Conservation (phyloP, 2,113 vertebrate species). For the Sebastes fasciatus region DNA sequence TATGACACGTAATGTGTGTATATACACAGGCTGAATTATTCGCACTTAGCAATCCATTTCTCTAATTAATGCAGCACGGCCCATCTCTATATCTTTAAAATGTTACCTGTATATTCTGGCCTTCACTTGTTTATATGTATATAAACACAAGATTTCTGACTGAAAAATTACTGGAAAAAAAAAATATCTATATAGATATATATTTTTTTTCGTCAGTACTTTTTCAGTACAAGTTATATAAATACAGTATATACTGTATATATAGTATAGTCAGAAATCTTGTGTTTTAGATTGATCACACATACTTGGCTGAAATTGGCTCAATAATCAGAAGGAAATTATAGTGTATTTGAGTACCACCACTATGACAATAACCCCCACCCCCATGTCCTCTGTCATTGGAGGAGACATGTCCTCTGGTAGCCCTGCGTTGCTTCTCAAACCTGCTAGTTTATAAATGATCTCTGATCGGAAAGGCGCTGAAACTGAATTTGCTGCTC, state of each 20-base stretch:
- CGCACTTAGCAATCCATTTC: not conserved
- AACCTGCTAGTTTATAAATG: not conserved
- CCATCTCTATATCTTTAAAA: constrained; percentile 18
- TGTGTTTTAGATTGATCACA: not conserved
- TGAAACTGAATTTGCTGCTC: constrained; percentile 24
- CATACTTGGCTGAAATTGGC: not conserved
- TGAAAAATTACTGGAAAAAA: too few relatives aligned
- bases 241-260: too few relatives aligned
- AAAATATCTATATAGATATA: too few relatives aligned
- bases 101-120: not conserved
- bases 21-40: not conserved
- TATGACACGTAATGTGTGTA: not conserved
- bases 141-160: too few relatives aligned
- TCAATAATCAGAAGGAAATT: not conserved
- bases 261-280: not conserved
- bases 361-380: not conserved
- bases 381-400: not conserved
- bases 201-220: too few relatives aligned
- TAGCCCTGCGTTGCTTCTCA: not conserved
- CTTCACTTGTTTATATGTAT: too few relatives aligned
- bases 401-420: not conserved
- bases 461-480: not conserved
- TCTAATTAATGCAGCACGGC: not conserved
- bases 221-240: too few relatives aligned
- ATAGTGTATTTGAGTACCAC: not conserved